Percentiles rank a stretch among this genome's conserved stretches.
Evolutionary conservation across 2,888 invertebrate species (phyloP).

Genomic region (Caradrina kadenii): DNA sequence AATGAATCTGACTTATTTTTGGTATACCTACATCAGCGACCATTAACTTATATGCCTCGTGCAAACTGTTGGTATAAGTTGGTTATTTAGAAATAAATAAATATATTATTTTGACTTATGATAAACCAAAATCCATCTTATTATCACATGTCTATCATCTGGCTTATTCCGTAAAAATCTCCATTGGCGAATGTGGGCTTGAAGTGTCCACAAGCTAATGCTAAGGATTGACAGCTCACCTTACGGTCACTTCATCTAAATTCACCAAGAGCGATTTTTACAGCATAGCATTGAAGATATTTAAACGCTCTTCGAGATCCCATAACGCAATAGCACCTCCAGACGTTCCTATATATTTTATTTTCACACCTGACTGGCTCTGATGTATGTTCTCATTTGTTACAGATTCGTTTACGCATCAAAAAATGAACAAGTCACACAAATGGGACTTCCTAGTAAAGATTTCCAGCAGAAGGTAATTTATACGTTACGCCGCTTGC

Average conservation of each 20-base stretch:
- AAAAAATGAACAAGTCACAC: slow-evolving; percentile 80
- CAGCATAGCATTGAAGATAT: background rate
- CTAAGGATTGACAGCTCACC: background rate
- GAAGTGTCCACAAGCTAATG: no score
- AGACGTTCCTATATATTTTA: slow-evolving; percentile 52
- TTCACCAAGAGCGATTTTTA: background rate
- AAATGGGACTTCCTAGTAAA: slow-evolving; percentile 79
- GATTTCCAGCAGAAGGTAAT: slow-evolving; percentile 77
- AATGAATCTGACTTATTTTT: background rate
- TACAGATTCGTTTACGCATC: slow-evolving; percentile 77
- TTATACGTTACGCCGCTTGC: slow-evolving; percentile 53
- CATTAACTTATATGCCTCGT: no score
- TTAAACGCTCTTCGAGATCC: slow-evolving; percentile 37
- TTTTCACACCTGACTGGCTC: slow-evolving; percentile 62
- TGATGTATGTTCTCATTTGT: slow-evolving; percentile 75
- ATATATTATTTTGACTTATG: slow-evolving; percentile 19
- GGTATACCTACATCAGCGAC: background rate
- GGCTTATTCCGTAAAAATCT: no score
- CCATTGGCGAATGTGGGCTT: no score
- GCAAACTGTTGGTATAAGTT: no score
- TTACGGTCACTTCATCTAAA: background rate
- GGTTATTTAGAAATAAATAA: no score
- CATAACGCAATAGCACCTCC: slow-evolving; percentile 33
- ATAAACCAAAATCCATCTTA: no score
- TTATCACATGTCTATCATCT: no score